phyloP scores from a whole-genome alignment of 2,888 invertebrate genomes.

The Eudemis profundana region DNA sequence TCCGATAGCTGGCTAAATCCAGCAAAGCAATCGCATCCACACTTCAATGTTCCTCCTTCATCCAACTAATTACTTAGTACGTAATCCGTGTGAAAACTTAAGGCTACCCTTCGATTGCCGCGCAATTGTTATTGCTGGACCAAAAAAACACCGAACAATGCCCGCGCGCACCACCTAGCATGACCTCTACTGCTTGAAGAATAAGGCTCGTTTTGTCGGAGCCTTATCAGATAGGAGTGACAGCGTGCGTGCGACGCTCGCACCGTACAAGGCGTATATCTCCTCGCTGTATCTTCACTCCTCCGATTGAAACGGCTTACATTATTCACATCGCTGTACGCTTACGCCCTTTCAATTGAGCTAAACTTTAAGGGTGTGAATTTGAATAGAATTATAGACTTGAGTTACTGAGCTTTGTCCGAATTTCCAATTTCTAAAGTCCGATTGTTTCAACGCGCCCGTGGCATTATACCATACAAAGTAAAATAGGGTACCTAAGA shows the following conservation, averaged over 20 bases:
- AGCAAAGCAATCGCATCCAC: neutral
- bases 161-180: neutral
- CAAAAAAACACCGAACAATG: conserved; percentile 5
- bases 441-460: neutral
- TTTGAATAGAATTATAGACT: conserved; percentile 40
- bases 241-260: conserved; percentile 38
- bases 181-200: neutral
- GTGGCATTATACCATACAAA: neutral
- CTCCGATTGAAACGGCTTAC: conserved; percentile 4
- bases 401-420: conserved; percentile 20
- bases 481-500: neutral
- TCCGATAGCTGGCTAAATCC: too few species aligned
- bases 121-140: conserved; percentile 16
- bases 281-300: conserved; percentile 27
- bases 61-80: conserved; percentile 11
- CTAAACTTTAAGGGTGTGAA: conserved; percentile 28
- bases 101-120: conserved; percentile 16
- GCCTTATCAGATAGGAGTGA: conserved; percentile 37
- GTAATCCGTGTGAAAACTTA: conserved; percentile 28
- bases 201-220: conserved; percentile 1
- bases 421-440: conserved; percentile 29
- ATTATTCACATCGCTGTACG: neutral
- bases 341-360: neutral
- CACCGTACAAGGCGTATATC: conserved; percentile 30
- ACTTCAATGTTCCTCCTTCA: neutral